phyloP scores from a whole-genome alignment of 2,113 vertebrate genomes.

The Syrrhaptes paradoxus region DNA sequence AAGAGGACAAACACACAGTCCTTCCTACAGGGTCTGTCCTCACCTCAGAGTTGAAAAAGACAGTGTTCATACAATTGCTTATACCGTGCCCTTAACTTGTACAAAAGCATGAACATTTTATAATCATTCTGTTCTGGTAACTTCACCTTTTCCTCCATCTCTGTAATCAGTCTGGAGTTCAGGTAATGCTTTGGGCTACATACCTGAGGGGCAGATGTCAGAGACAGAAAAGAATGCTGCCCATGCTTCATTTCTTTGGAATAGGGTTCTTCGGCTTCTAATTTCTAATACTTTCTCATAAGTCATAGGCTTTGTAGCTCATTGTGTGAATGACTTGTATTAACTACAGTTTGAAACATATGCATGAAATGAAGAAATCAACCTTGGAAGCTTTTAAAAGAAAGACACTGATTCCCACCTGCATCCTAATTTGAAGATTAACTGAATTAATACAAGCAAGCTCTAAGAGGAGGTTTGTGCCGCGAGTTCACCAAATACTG shows the following conservation, averaged over 20 bases:
- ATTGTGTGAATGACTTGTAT: background rate
- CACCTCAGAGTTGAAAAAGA: background rate
- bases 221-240: background rate
- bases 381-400: background rate
- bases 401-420: background rate
- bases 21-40: background rate
- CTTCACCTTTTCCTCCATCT: background rate
- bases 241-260: background rate
- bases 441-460: background rate
- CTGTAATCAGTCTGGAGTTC: background rate
- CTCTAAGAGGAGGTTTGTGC: background rate
- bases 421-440: background rate
- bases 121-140: background rate
- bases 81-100: background rate
- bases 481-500: background rate
- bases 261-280: background rate
- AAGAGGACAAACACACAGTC: background rate
- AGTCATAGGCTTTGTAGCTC: background rate
- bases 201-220: fast-evolving
- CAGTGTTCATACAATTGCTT: background rate
- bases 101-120: background rate
- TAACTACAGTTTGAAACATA: background rate
- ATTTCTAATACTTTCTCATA: background rate
- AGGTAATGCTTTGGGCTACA: background rate
- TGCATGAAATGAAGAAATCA: background rate